phyloP scores from a whole-genome alignment of 1,140 invertebrate species.

The Octopus sinensis region DNA sequence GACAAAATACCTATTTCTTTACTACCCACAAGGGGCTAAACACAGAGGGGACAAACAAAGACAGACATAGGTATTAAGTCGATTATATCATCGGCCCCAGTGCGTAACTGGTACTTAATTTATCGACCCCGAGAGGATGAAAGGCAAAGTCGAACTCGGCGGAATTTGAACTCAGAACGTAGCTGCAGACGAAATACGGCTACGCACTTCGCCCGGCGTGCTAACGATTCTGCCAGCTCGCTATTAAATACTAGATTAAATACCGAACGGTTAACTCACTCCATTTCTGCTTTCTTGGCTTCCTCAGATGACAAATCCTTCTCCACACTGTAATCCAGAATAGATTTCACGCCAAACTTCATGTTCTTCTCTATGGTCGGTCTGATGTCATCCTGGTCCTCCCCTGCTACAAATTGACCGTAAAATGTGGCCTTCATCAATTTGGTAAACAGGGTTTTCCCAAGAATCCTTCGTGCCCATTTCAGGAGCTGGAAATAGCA shows the following conservation, averaged over 20 bases:
- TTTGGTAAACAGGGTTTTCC: conserved; percentile 78
- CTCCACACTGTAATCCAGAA: conserved; percentile 97
- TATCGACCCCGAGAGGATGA: too few relatives aligned
- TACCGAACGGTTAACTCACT: conserved; percentile 65
- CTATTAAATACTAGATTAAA: neutral
- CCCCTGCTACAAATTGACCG: conserved; percentile 86
- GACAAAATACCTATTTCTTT: too few relatives aligned
- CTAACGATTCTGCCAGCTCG: too few relatives aligned
- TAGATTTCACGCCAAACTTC: conserved; percentile 95
- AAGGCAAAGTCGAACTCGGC: too few relatives aligned
- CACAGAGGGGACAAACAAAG: too few relatives aligned
- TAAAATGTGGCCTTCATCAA: conserved; percentile 95
- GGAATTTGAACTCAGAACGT: too few relatives aligned
- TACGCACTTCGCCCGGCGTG: too few relatives aligned
- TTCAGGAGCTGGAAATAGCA: conserved; percentile 78
- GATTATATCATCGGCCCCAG: too few relatives aligned
- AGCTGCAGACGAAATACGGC: too few relatives aligned
- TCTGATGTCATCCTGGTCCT: conserved; percentile 56
- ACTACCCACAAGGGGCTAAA: too few relatives aligned
- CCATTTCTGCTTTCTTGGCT: conserved; percentile 84
- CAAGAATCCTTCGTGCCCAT: conserved; percentile 73
- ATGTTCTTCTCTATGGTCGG: conserved; percentile 72
- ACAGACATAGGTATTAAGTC: too few relatives aligned
- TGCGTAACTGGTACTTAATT: too few relatives aligned
- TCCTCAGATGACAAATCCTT: conserved; percentile 80